Base-by-base conservation (phyloP, 92 coral and sea anemone genomes). In the Parazoanthus darwini region DNA sequence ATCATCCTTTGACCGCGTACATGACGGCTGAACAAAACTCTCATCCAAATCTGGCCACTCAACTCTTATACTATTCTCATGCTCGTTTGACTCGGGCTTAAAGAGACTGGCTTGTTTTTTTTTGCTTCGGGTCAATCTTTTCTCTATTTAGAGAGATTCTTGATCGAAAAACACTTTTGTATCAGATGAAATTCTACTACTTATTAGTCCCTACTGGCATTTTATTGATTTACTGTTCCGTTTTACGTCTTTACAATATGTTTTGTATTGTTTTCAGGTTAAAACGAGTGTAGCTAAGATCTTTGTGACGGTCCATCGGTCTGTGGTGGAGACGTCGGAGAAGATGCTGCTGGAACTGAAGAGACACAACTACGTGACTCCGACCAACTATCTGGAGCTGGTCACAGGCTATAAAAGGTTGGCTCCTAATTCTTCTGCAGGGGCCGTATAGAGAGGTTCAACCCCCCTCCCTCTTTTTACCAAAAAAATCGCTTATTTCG, bases 301-400 rank as follows among this genome's bases (percentile, higher is more conserved):
- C 54, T 97, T 97, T 51, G 98, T 97, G 35, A 93, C 92, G 9
- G 98, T 96, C 35, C 99, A 97, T 90, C 95, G 96, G 9, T 97
- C 99, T 4, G 99, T 97, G 18, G 99, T 97, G 88, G 94, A 97
- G 67, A 94, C 93, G 86, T 95, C 97, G 54, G 89, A 76, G 66
- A 88, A 95, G 63, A 97, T 97, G 99, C 59, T 95, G 72, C 43
- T 97, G 72, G 99, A 97, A 81, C 94, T 97, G 56, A 97, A 95
- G 88, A 91, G 99, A 26, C 95, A 97, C 85, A 97, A 97, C 90
- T 97, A 97, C 88, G 99, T 97, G 86, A 97, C 99, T 18, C 99
- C 99, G 26, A 97, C 99, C 56, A 97, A 97, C 92, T 97, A 97
- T 88, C 89, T 97, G 85, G 99, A 97, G 88, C 93, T 97, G 35